Percentiles rank a stretch among this genome's conserved stretches.
These are phyloP conservation scores for Myripristis murdjan DNA, from an alignment of 2,797 vertebrate species.

Conservation along the genomic window DNA sequence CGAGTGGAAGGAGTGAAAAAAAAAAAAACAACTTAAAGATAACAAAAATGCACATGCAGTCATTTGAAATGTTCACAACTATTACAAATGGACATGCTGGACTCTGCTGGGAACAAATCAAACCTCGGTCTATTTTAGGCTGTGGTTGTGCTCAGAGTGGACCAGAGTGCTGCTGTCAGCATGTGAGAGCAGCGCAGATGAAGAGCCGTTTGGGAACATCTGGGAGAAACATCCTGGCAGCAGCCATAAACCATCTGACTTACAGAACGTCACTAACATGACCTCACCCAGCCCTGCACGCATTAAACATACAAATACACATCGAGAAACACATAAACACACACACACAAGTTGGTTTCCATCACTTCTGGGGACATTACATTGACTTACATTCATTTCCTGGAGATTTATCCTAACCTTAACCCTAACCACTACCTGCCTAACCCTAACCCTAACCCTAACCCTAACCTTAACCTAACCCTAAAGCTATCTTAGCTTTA, in stretches of 20 bases:
- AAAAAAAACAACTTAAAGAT: no score
- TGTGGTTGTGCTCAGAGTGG: not conserved
- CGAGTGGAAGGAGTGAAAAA: not conserved
- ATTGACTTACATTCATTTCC: no score
- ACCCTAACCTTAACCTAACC: no score
- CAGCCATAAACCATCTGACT: constrained; percentile 38
- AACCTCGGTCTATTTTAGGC: constrained; percentile 5
- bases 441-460: no score
- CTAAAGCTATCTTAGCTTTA: no score
- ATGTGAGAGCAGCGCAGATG: not conserved
- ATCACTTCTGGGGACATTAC: no score
- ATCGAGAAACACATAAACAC: not conserved
- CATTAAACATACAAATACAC: not conserved
- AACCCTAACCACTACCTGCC: no score
- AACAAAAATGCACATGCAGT: not conserved
- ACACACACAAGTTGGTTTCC: not conserved
- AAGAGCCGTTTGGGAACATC: constrained; percentile 41
- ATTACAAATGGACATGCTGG: not conserved
- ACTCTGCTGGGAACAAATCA: not conserved
- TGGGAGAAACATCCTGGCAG: constrained; percentile 34
- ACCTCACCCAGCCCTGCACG: not conserved
- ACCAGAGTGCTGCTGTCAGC: not conserved
- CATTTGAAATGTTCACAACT: not conserved
- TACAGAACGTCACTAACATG: not conserved
- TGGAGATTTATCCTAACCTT: no score